phyloP scores from a whole-genome alignment of 2,888 invertebrate genomes.

The Meliscaeva auricollis region DNA sequence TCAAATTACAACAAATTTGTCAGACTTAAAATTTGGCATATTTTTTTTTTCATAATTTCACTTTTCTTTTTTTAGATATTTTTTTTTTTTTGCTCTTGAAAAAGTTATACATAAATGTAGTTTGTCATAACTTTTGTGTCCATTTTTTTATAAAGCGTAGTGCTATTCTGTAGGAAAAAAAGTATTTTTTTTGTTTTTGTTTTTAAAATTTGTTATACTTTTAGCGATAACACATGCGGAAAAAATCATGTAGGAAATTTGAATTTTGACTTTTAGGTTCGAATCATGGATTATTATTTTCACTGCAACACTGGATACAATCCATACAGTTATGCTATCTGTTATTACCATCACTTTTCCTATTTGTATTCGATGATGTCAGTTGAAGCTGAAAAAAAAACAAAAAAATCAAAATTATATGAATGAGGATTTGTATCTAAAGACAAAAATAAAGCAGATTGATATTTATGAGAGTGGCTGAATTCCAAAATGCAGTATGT shows the following conservation, averaged over 20 bases:
- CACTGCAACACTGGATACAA: constrained; percentile 88
- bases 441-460: not conserved
- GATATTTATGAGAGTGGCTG: not conserved
- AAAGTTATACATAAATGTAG: not conserved
- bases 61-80: not conserved
- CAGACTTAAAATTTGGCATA: constrained; percentile 43
- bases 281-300: constrained; percentile 84
- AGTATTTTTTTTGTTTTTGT: not conserved
- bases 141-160: constrained; percentile 29
- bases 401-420: not conserved
- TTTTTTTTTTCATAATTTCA: constrained; percentile 2
- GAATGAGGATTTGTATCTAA: not conserved
- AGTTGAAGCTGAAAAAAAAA: constrained; percentile 80
- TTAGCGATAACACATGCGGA: constrained; percentile 64
- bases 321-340: constrained; percentile 90
- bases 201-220: not conserved
- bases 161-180: constrained; percentile 23
- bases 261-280: constrained; percentile 44
- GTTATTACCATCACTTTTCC: constrained; percentile 85
- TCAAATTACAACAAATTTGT: constrained; percentile 23
- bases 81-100: not conserved
- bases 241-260: constrained; percentile 56
- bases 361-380: constrained; percentile 82
- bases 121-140: not conserved
- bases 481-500: too few species aligned